Evolutionary conservation across 2,797 vertebrate species (phyloP).

Genomic region (Hafferia zeledoni): DNA sequence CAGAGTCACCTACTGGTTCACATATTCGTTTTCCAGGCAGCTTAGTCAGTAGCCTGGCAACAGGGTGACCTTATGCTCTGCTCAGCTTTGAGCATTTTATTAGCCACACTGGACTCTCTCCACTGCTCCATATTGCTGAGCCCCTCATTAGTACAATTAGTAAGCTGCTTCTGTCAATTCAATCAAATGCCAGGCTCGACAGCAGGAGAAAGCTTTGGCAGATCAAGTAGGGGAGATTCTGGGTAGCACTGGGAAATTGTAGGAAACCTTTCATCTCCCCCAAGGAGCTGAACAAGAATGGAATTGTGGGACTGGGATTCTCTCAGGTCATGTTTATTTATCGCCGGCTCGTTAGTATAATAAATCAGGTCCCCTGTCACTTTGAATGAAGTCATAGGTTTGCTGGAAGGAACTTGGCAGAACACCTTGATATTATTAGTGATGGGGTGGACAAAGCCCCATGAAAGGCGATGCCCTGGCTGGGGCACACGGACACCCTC

Average conservation of each 20-base stretch:
- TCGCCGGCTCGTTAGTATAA: conserved; percentile 62
- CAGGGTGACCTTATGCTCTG: conserved; percentile 68
- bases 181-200: conserved; percentile 58
- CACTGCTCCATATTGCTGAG: conserved; percentile 25
- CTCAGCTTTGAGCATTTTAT: conserved; percentile 45
- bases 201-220: conserved; percentile 68
- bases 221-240: conserved; percentile 55
- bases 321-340: conserved; percentile 64
- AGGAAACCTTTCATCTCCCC: conserved; percentile 67
- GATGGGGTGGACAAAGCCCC: conserved; percentile 46
- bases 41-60: conserved; percentile 74
- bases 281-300: conserved; percentile 41
- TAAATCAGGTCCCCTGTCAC: conserved; percentile 73
- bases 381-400: conserved; percentile 59
- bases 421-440: conserved; percentile 70
- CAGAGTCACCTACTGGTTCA: conserved; percentile 65
- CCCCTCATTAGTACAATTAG: conserved; percentile 79
- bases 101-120: conserved; percentile 69
- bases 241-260: conserved; percentile 39
- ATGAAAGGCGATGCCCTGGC: conserved; percentile 53
- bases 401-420: conserved; percentile 71
- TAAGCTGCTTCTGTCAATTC: conserved; percentile 64
- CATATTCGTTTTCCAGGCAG: conserved; percentile 38
- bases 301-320: conserved; percentile 63
- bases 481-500: background rate